Base-by-base conservation (phyloP, 2,113 vertebrate species). In the Dasyurus viverrinus region DNA sequence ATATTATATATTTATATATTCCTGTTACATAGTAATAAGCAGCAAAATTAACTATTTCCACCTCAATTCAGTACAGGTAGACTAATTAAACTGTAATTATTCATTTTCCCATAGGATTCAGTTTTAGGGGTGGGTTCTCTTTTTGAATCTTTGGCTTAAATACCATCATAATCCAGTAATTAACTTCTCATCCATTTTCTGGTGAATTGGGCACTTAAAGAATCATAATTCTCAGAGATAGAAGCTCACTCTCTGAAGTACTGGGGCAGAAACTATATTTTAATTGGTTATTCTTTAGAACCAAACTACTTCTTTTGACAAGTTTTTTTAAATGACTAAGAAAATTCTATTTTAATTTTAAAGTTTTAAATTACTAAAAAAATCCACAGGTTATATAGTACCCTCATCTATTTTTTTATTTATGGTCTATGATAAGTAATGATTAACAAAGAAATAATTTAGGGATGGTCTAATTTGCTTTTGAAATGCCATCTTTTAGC, bases 401-500 rank as follows among this genome's bases (percentile, higher is more conserved):
- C 96, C 93, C 89, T 89, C 93, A 95, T 97, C n/a, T 27, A 42
- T 93, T 84, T 95, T 96, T 48, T 90, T 68, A 95, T 97, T 98
- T 97, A 93, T 89, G 97, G 93, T 89, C 0, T 2, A 95, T 95
- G 68, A 97, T 97, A 91, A 57, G 89, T 90, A 93, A 92, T 84
- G 96, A 96, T 95, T 97, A 98, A 97, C 0, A 55, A 97, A 96
- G 36, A 94, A 97, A 95, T 97, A 94, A 95, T 93, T 96, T 30
- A 96, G 36, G n/a, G 26, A 91, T 91, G 93, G 94, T 57, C 96
- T 98, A 95, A 97, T 97, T 98, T 97, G 90, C 97, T 98, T 98
- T 97, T 93, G 94, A 98, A 96, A 93, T 52, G 93, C 26, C 19
- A 27, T 91, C 96, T 98, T 98, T 98, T 96, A 96, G 97, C 92